phyloP scores from a whole-genome alignment of 2,888 invertebrate species.

The Dryobota labecula region DNA sequence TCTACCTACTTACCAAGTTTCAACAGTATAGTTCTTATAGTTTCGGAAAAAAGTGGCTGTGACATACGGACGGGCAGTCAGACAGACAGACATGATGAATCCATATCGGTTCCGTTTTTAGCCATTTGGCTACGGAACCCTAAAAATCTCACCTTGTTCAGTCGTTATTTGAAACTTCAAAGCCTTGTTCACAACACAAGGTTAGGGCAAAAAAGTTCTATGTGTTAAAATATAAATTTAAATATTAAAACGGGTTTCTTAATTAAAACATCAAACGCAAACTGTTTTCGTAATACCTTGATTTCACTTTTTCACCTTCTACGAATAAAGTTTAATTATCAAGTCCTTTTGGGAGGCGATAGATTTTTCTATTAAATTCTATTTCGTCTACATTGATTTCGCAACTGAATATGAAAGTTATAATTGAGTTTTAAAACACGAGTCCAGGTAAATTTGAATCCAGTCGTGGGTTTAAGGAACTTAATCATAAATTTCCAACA shows the following conservation, averaged over 20 bases:
- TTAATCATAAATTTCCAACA: slow-evolving; percentile 64
- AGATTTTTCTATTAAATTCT: slow-evolving; percentile 39
- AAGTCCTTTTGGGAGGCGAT: slow-evolving; percentile 15
- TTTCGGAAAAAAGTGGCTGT: too few species aligned
- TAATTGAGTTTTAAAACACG: slow-evolving; percentile 45
- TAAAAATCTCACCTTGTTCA: slow-evolving; percentile 13
- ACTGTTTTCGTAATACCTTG: slow-evolving; percentile 59
- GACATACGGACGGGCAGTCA: too few species aligned
- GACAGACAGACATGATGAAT: too few species aligned
- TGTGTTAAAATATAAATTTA: slow-evolving; percentile 57
- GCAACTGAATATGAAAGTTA: slow-evolving; percentile 43
- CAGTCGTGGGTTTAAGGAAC: slow-evolving; percentile 55
- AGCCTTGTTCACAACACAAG: slow-evolving; percentile 50
- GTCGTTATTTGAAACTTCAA: slow-evolving; percentile 65
- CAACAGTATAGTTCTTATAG: too few species aligned
- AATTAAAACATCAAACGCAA: slow-evolving; percentile 74
- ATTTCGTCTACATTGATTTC: slow-evolving; percentile 46
- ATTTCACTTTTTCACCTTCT: slow-evolving; percentile 46
- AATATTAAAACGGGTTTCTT: slow-evolving; percentile 63
- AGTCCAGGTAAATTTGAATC: slow-evolving; percentile 42
- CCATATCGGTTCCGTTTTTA: too few species aligned
- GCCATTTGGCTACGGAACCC: too few species aligned
- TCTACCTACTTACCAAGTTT: too few species aligned
- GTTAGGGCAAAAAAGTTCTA: slow-evolving; percentile 46
- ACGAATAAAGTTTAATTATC: slow-evolving; percentile 42